Conservation (phyloP, 2,113 vertebrate genomes). For the Tretioscincus oriximinensis region DNA sequence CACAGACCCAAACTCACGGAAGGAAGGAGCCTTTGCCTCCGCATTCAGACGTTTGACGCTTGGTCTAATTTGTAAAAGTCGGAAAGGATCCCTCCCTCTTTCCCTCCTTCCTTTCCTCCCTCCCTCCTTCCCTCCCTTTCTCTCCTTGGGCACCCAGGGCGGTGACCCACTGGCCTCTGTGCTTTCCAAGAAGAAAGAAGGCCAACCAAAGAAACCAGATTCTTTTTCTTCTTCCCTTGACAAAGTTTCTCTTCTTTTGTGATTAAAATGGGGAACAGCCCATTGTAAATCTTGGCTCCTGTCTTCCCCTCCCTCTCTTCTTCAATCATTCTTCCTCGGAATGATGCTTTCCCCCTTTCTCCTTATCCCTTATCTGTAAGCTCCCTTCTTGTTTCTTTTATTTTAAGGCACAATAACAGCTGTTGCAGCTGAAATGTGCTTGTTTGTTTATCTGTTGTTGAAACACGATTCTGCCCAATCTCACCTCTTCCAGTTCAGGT, state of each 20-base stretch:
- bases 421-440: no score
- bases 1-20: background rate
- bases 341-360: slow-evolving; percentile 57
- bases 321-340: slow-evolving; percentile 50
- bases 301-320: slow-evolving; percentile 16
- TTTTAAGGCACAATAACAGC: no score
- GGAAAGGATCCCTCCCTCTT: slow-evolving; percentile 46
- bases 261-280: slow-evolving; percentile 58
- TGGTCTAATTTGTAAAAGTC: slow-evolving; percentile 60
- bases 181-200: slow-evolving; percentile 51
- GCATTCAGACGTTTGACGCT: slow-evolving; percentile 65
- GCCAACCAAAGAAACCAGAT: slow-evolving; percentile 51
- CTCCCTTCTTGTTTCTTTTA: no score
- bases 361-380: slow-evolving; percentile 18
- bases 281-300: slow-evolving; percentile 37
- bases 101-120: background rate
- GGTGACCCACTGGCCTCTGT: slow-evolving; percentile 69
- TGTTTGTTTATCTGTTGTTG: no score
- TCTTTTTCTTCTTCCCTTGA: slow-evolving; percentile 28
- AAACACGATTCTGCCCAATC: no score
- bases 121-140: no score
- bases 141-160: slow-evolving; percentile 56
- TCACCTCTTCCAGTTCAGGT: no score
- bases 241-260: slow-evolving; percentile 59
- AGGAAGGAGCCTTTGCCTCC: slow-evolving; percentile 29